These are phyloP conservation scores for Oplegnathus fasciatus DNA, from an alignment of 2,113 vertebrate genomes.

Conservation along the genomic window DNA sequence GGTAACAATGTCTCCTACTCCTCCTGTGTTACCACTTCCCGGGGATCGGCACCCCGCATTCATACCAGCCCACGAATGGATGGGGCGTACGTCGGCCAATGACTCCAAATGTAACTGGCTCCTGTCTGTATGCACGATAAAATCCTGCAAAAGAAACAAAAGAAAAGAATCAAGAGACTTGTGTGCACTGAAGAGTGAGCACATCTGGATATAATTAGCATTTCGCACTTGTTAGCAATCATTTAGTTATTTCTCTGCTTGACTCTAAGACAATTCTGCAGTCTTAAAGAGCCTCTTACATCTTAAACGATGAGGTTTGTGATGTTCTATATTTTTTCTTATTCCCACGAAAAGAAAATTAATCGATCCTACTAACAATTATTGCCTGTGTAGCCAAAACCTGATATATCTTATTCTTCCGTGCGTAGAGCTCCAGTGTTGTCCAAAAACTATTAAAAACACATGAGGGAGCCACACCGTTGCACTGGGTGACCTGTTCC, in stretches of 20 bases:
- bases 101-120: conserved; percentile 92
- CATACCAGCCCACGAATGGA: conserved; percentile 97
- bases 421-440: background rate
- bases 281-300: background rate
- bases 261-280: background rate
- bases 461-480: background rate
- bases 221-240: background rate
- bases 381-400: too few relatives aligned
- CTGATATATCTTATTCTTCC: background rate
- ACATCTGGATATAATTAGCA: background rate
- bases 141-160: conserved; percentile 86
- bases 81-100: conserved; percentile 92
- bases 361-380: too few relatives aligned
- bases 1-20: conserved; percentile 47
- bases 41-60: conserved; percentile 96
- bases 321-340: background rate
- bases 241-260: background rate
- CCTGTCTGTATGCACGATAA: conserved; percentile 94
- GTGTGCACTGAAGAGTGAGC: background rate
- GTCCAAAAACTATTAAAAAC: background rate
- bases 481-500: background rate
- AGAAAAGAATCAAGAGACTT: background rate
- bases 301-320: background rate
- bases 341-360: too few relatives aligned
- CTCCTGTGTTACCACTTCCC: conserved; percentile 92